Percentiles rank a stretch among this genome's conserved stretches.
Conservation (phyloP, 2,113 vertebrate species). For the Brienomyrus longianalis region DNA sequence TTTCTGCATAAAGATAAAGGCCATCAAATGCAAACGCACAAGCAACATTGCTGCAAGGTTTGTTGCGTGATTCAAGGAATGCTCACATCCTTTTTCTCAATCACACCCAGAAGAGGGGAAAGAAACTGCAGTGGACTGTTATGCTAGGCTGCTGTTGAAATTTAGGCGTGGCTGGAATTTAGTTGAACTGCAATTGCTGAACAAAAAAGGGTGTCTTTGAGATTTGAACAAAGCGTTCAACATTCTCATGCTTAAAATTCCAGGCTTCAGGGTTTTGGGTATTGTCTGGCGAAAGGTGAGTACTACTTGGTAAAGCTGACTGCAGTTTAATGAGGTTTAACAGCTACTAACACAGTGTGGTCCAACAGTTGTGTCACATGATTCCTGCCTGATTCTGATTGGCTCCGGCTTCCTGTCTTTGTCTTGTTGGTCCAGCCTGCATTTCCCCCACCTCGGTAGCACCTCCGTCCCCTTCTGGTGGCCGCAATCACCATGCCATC, state of each 20-base stretch:
- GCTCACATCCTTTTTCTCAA: neutral
- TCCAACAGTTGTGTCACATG: neutral
- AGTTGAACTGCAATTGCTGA: neutral
- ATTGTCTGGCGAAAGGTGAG: neutral
- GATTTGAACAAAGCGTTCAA: neutral
- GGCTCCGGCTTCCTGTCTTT: neutral
- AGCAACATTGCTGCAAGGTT: neutral
- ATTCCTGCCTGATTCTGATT: neutral
- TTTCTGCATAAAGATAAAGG: neutral
- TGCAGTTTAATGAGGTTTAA: neutral
- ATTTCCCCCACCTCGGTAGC: conserved; percentile 50
- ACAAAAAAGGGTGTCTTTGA: neutral
- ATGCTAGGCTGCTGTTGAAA: neutral
- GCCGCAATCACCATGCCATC: conserved; percentile 83
- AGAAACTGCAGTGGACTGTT: neutral
- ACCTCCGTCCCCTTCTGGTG: conserved; percentile 73
- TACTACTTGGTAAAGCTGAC: neutral
- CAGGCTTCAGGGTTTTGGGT: neutral
- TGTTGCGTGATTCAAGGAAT: neutral
- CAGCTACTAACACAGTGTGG: neutral
- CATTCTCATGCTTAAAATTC: neutral
- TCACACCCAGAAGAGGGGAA: neutral
- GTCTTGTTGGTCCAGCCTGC: neutral
- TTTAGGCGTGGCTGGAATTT: neutral
- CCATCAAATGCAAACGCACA: neutral